phyloP scores from a whole-genome alignment of 2,888 invertebrate species.

The Rhyacophila evoluta region DNA sequence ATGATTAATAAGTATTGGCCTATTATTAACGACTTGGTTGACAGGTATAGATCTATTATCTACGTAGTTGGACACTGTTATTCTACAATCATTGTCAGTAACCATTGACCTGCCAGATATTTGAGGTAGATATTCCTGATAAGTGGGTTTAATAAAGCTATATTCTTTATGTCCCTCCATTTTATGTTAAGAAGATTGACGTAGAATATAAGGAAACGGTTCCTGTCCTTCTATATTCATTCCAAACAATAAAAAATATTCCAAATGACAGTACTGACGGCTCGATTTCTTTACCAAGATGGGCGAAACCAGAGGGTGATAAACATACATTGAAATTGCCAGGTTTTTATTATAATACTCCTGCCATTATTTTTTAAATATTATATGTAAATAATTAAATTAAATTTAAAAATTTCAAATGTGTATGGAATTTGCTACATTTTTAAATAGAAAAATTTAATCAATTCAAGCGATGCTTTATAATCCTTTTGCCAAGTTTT shows the following conservation, averaged over 20 bases:
- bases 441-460: no score
- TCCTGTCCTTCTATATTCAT: not conserved
- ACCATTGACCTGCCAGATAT: slow-evolving; percentile 9
- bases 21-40: not conserved
- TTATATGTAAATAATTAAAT: no score
- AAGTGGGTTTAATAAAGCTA: not conserved
- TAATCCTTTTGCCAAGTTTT: no score
- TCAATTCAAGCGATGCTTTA: no score
- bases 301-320: no score
- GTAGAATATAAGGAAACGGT: not conserved
- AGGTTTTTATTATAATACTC: no score
- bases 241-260: not conserved
- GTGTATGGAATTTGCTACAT: no score
- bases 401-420: no score
- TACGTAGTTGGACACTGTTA: not conserved
- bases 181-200: no score
- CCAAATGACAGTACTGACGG: not conserved
- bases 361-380: no score
- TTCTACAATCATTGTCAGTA: not conserved
- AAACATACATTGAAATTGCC: no score
- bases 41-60: not conserved
- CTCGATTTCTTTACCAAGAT: not conserved
- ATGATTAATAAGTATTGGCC: not conserved
- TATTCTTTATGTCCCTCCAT: slow-evolving; percentile 5
- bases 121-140: not conserved